Percentiles rank a stretch among this genome's conserved stretches.
phyloP scores from a whole-genome alignment of 2,888 invertebrate genomes.

The Eilema sororculum region DNA sequence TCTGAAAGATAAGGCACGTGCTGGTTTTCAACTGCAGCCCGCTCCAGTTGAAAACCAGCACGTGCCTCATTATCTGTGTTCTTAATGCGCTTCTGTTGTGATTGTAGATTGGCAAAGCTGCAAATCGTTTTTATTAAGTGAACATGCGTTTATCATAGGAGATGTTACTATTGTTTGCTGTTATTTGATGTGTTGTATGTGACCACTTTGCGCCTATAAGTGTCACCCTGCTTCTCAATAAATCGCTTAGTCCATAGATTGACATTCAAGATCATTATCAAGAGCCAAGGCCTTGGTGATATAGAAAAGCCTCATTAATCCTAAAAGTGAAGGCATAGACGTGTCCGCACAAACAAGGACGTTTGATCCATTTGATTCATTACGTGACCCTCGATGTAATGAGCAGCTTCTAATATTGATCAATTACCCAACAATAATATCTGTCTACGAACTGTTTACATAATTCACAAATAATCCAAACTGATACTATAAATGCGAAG shows the following conservation, averaged over 20 bases:
- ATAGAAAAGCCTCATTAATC: constrained; percentile 12
- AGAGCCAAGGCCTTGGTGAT: background rate
- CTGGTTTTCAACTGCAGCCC: too few relatives aligned
- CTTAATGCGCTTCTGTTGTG: too few relatives aligned
- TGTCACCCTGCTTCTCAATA: background rate
- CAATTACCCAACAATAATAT: background rate
- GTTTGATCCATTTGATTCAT: constrained; percentile 15
- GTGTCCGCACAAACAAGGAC: constrained; percentile 9
- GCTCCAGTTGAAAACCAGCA: too few relatives aligned
- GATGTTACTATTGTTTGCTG: too few relatives aligned
- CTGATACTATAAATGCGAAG: background rate
- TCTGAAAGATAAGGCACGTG: too few relatives aligned
- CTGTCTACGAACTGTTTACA: background rate
- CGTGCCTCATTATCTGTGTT: too few relatives aligned
- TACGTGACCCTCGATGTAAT: constrained; percentile 12
- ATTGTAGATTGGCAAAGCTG: too few relatives aligned
- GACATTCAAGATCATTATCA: constrained; percentile 2
- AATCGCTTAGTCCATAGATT: background rate
- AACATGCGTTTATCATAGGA: too few relatives aligned
- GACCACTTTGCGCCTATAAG: too few relatives aligned
- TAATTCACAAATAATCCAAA: too few relatives aligned
- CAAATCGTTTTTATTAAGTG: too few relatives aligned
- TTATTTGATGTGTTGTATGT: too few relatives aligned
- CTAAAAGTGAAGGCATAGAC: constrained; percentile 11
- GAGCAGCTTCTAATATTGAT: constrained; percentile 12